A percentile compares a stretch with the other conserved stretches of the same genome.
Conservation (phyloP, 1,140 invertebrate genomes). For the Globodera ellingtonae region DNA sequence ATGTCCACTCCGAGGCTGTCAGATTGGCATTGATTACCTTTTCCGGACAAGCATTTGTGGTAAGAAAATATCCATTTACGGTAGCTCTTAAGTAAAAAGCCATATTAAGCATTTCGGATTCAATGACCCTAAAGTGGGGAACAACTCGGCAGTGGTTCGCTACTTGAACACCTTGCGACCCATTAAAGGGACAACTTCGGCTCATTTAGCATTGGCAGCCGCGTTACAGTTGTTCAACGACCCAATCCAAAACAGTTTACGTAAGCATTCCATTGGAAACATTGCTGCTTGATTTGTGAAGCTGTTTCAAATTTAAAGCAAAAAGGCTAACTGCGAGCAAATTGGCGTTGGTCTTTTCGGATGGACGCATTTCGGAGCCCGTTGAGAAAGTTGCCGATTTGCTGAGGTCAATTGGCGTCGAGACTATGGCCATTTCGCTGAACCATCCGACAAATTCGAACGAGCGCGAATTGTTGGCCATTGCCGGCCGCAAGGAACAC, state of each 20-base stretch:
- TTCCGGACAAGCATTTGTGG: slow-evolving; percentile 57
- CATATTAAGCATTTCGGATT: slow-evolving; percentile 53
- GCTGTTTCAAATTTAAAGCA: slow-evolving; percentile 39
- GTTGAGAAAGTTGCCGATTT: slow-evolving; percentile 30
- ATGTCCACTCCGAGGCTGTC: slow-evolving; percentile 63
- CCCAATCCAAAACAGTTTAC: slow-evolving; percentile 1
- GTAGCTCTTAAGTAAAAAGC: neutral
- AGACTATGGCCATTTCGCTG: slow-evolving; percentile 54
- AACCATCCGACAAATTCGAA: slow-evolving; percentile 51
- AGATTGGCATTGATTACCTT: slow-evolving; percentile 60
- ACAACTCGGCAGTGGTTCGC: slow-evolving; percentile 55
- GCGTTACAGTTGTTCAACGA: slow-evolving; percentile 55
- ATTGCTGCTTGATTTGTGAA: neutral
- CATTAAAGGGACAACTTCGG: slow-evolving; percentile 62
- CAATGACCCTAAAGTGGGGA: slow-evolving; percentile 53
- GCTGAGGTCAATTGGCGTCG: slow-evolving; percentile 33
- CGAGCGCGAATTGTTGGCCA: slow-evolving; percentile 54
- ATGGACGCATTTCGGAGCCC: slow-evolving; percentile 51
- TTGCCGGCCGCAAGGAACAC: slow-evolving; percentile 46
- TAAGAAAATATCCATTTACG: neutral
- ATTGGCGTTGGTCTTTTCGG: slow-evolving; percentile 57
- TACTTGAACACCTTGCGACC: slow-evolving; percentile 54
- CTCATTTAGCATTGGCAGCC: slow-evolving; percentile 56
- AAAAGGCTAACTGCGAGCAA: slow-evolving; percentile 52
- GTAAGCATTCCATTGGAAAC: neutral